Evolutionary conservation across 2,797 vertebrate genomes (phyloP), one percentile per base, ranked within the genome.

Genomic region (Phoeniculus purpureus): DNA sequence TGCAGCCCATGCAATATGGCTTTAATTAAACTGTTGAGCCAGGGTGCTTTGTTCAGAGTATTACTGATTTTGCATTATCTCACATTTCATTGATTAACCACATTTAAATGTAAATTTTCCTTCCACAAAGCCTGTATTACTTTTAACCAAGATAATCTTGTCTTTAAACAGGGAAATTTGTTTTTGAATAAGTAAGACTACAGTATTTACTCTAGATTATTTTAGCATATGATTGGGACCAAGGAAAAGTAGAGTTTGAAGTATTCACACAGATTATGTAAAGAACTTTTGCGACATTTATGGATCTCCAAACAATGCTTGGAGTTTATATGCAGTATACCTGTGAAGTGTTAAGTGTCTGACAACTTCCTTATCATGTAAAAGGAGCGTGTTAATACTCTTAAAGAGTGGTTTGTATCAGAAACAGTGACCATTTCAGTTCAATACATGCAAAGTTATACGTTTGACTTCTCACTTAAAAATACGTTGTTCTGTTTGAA

Each of bases 1-100:
- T 16, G 4, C 48, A 90, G 45, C 50, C 51, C 74, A 13, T 81
- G 32, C 48, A 80, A 92, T 81, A 29, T 87, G 61, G 80, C 48
- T 94, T 94, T 68, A 89, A 94, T 95, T 87, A 85, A 71, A 84
- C 45, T 52, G 32, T 90, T 67, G 47, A 90, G 67, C 79, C 34
- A 77, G 25, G 6, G 52, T 59, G 81, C 56, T 67, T 95, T 13
- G 64, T 80, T 74, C 73, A 81, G 26, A 75, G 45, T 93, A 18
- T 40, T 90, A 83, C 78, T 92, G 66, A 84, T 37, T 47, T 85
- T 89, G 15, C 82, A 84, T 91, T 89, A 71, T 85, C 71, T 76
- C 47, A 54, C 50, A 73, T 76, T 85, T 84, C 48, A 60, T 85
- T 73, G 43, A 90, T 81, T 70, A 91, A 73, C 11, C 75, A 16